Evolutionary conservation across 2,113 vertebrate genomes (phyloP).

Genomic region (Malurus alboscapulatus): DNA sequence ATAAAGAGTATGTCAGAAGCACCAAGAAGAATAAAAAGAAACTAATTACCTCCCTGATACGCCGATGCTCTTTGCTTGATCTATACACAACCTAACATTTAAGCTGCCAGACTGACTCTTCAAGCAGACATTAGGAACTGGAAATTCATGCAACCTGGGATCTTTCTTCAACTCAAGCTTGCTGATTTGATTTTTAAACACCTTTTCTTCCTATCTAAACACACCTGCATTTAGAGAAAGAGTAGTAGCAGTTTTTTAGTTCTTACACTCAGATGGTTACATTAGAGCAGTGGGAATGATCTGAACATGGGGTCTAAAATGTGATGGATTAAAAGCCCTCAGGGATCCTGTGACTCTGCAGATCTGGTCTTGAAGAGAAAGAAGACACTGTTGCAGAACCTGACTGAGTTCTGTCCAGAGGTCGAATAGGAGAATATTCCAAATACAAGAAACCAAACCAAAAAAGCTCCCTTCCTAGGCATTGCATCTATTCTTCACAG

Average conservation of each 20-base stretch:
- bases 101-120: neutral
- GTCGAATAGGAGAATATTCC: neutral
- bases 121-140: neutral
- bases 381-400: neutral
- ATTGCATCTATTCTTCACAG: neutral
- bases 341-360: neutral
- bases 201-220: neutral
- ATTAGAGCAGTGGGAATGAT: neutral
- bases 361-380: neutral
- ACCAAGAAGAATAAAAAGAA: neutral
- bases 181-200: neutral
- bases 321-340: neutral
- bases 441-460: neutral
- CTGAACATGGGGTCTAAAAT: neutral
- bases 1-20: neutral
- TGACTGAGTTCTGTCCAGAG: neutral
- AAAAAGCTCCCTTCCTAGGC: neutral
- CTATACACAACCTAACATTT: neutral
- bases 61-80: neutral
- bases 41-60: neutral
- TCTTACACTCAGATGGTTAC: neutral
- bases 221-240: neutral
- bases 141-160: neutral
- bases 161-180: neutral
- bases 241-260: neutral